Percentiles rank a stretch among this genome's conserved stretches.
These are phyloP conservation scores for Sus scrofa DNA, from an alignment of 2,113 vertebrate genomes.

Conservation along the genomic window DNA sequence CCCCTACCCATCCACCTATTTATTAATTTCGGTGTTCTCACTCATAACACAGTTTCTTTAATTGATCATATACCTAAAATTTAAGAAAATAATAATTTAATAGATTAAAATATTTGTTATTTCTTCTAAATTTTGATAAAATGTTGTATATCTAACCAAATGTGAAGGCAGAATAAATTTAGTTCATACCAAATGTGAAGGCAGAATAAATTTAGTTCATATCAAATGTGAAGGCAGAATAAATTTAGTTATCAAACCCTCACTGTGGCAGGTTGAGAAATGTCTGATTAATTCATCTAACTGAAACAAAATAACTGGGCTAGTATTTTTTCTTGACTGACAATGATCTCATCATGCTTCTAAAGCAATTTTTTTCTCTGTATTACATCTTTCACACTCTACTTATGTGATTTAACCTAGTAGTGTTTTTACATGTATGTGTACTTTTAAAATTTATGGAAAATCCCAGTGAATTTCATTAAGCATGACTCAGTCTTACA, in stretches of 20 bases:
- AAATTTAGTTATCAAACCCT: too few species aligned
- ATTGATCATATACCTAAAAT: too few species aligned
- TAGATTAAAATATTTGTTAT: not conserved
- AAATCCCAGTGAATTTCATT: slow-evolving; percentile 3
- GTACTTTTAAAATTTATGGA: not conserved
- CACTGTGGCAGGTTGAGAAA: not conserved
- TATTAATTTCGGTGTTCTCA: not conserved
- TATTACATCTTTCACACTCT: not conserved
- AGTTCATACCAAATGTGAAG: too few species aligned
- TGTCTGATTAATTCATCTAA: not conserved
- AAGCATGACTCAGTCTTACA: not conserved
- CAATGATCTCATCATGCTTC: too few species aligned
- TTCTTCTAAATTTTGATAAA: not conserved
- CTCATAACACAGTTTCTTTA: not conserved
- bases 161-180: too few species aligned
- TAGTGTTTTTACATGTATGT: not conserved
- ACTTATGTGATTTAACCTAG: not conserved
- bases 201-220: too few species aligned
- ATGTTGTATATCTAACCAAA: too few species aligned
- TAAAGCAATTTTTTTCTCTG: not conserved
- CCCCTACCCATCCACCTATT: not conserved
- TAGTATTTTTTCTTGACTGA: not conserved
- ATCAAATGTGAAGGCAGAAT: too few species aligned
- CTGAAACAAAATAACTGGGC: not conserved
- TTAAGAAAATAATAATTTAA: too few species aligned